A percentile compares a stretch with the other conserved stretches of the same genome.
These are phyloP conservation scores for Ostrea edulis DNA, from an alignment of 1,140 invertebrate genomes.

Conservation along the genomic window DNA sequence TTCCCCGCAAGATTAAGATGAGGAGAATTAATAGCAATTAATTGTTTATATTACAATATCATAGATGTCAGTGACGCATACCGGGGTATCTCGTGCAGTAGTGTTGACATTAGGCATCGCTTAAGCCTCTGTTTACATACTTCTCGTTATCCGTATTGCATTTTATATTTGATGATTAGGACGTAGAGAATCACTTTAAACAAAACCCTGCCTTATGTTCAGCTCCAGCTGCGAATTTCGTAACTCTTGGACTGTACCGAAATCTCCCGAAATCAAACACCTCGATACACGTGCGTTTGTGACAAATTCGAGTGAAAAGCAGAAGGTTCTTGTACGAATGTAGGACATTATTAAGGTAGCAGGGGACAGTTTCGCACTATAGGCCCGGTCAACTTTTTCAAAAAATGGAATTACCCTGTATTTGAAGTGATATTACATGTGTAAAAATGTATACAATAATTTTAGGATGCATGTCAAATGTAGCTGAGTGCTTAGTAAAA, in stretches of 20 bases:
- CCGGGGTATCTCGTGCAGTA: constrained; percentile 9
- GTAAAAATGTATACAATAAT: too few species aligned
- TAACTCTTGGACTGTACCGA: not conserved
- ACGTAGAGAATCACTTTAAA: not conserved
- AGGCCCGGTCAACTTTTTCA: too few species aligned
- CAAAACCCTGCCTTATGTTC: not conserved
- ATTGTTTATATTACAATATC: constrained; percentile 40
- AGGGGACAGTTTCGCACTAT: too few species aligned
- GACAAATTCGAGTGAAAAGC: not conserved
- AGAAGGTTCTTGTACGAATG: not conserved
- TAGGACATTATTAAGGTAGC: not conserved
- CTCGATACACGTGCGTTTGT: not conserved
- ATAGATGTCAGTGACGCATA: constrained; percentile 6
- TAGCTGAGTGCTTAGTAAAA: too few species aligned
- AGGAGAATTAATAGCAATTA: constrained; percentile 36
- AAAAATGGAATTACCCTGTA: too few species aligned
- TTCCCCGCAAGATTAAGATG: constrained; percentile 30
- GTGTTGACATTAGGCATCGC: constrained; percentile 20
- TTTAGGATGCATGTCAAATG: too few species aligned
- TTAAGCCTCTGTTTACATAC: constrained; percentile 22
- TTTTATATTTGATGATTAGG: constrained; percentile 22
- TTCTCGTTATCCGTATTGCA: constrained; percentile 12
- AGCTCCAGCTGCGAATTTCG: constrained; percentile 19
- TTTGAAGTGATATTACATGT: too few species aligned
- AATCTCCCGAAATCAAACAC: constrained; percentile 26